These are phyloP conservation scores for Tuta absoluta DNA, from an alignment of 2,888 invertebrate species.

Conservation along the genomic window DNA sequence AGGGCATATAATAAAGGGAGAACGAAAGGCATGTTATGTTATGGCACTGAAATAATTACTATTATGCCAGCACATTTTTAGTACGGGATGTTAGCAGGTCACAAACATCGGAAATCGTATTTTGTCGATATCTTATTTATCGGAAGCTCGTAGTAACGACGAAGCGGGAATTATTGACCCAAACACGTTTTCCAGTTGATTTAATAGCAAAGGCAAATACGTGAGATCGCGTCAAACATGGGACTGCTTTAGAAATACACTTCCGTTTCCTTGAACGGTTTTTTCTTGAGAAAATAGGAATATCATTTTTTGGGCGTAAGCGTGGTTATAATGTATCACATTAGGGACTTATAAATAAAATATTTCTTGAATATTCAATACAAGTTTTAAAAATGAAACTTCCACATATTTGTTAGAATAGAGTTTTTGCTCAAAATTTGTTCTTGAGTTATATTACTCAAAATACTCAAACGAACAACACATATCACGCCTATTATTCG, in stretches of 20 bases:
- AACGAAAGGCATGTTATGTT: neutral
- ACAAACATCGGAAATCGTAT: slow-evolving; percentile 3
- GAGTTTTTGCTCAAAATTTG: too few relatives aligned
- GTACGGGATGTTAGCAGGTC: neutral
- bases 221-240: slow-evolving; percentile 46
- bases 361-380: neutral
- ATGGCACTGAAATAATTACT: neutral
- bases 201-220: slow-evolving; percentile 45
- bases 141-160: slow-evolving; percentile 29
- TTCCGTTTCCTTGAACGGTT: slow-evolving; percentile 40
- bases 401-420: too few relatives aligned
- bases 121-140: slow-evolving; percentile 24
- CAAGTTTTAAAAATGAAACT: too few relatives aligned
- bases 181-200: slow-evolving; percentile 46
- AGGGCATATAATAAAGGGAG: too few relatives aligned
- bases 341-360: neutral
- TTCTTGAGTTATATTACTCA: too few relatives aligned
- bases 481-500: too few relatives aligned
- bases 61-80: neutral
- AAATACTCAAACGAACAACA: too few relatives aligned
- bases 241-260: slow-evolving; percentile 42
- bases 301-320: slow-evolving; percentile 26
- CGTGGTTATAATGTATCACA: neutral
- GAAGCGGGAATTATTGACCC: slow-evolving; percentile 37
- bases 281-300: slow-evolving; percentile 36